Base-by-base conservation (phyloP, 2,113 vertebrate species). In the Mormyrus lacerda region DNA sequence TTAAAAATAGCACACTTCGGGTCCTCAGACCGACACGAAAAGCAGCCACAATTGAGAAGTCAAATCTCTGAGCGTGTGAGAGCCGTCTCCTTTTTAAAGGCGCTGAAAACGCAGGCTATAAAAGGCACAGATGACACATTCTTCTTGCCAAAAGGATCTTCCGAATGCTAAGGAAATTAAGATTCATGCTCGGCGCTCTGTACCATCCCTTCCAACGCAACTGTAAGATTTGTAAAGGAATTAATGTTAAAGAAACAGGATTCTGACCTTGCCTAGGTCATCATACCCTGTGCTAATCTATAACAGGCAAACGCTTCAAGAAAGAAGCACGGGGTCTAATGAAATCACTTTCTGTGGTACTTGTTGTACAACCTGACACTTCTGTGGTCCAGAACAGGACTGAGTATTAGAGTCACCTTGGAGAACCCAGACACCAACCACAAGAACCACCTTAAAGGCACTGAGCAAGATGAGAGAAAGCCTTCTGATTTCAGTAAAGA, bases 111-210 rank as follows among this genome's bases (percentile, higher is more conserved):
- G 15, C 17, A 8, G 4, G 73, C 73, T 79, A 79, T 79, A 79
- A 79, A 79, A 79, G 73, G 73, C 73, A 0, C 73, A 42, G 73
- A 79, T 79, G 73, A 79, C 73, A 42, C 73, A 42, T 79, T 79
- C 73, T 79, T 79, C 35, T 79, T 79, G 73, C 73, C 73, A 79
- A 79, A 79, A 79, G 73, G 73, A 79, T 79, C 73, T 79, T 79
- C 73, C 73, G 42, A 79, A 79, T 79, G 73, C 73, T 79, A 79
- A 79, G 73, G 35, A 79, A 79, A 79, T 79, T 79, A 79, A 79
- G 73, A 79, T 79, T 79, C 73, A 79, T 39, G 73, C 35, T 79
- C 15, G 3, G 73, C 13, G 1, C 73, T 39, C 35, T 42, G 17
- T 3, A 79, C 35, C 31, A 19, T 42, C 35, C 17, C 73, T 42